These are phyloP conservation scores for Leptinotarsa texana DNA, from an alignment of 1,140 invertebrate species.

Conservation along the genomic window DNA sequence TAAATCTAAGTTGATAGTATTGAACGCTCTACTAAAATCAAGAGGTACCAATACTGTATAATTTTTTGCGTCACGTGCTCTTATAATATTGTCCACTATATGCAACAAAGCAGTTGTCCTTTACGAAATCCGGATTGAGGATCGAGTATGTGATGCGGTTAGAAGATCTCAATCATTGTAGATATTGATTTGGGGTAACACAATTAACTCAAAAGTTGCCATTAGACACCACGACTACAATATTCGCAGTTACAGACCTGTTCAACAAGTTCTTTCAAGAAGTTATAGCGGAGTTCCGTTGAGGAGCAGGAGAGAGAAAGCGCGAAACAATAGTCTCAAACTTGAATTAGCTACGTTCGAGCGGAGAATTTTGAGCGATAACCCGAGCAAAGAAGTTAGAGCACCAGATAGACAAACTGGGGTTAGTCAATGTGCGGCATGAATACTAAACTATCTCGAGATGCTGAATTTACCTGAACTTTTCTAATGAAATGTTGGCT, in stretches of 20 bases:
- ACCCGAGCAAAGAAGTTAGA: conserved; percentile 48
- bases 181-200: too few relatives aligned
- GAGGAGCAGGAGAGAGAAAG: conserved; percentile 14
- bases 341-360: conserved; percentile 54
- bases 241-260: not conserved
- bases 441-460: conserved; percentile 40
- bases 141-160: too few relatives aligned
- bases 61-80: too few relatives aligned
- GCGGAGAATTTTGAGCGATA: conserved; percentile 53
- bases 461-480: conserved; percentile 39
- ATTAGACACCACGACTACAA: not conserved
- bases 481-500: conserved; percentile 39
- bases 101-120: too few relatives aligned
- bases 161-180: too few relatives aligned
- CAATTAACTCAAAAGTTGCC: too few relatives aligned
- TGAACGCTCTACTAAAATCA: too few relatives aligned
- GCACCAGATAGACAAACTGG: conserved; percentile 48
- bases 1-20: too few relatives aligned
- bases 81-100: too few relatives aligned
- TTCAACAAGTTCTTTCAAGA: conserved; percentile 8
- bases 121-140: too few relatives aligned
- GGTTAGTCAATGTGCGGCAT: conserved; percentile 37
- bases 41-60: too few relatives aligned
- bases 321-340: conserved; percentile 51
- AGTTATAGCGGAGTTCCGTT: conserved; percentile 4